Base-by-base conservation (phyloP, 2,797 vertebrate species). In the Poeciliopsis presidionis region DNA sequence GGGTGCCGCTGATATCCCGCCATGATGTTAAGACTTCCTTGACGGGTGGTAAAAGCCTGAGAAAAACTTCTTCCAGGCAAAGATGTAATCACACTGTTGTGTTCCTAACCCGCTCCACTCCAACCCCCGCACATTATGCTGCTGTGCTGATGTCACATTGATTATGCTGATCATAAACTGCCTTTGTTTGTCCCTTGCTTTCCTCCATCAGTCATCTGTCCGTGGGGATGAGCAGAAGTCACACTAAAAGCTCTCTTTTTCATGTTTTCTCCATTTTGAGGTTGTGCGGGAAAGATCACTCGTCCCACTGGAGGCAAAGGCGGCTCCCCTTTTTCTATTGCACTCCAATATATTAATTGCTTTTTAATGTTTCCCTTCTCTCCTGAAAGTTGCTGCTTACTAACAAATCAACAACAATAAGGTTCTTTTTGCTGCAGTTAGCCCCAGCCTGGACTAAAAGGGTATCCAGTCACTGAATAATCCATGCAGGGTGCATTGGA, bases 81-180 rank as follows among this genome's bases (percentile, higher is more conserved):
- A 85, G 79, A 86, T 63, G 77, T 80, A 86, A 91, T 87, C 41
- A 7, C 67, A 77, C 78, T 85, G 81, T 81, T 82, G 83, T 87
- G 77, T 65, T 80, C 53, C 69, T 18, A 71, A 80, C 84, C 59
- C 20, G 36, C 84, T 85, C 77, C 47, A 0, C 72, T 87, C 77
- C 82, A 83, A 67, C 89, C 86, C 90, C 88, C 53, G 25, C 65
- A 39, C 93, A 94, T 95, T 92, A 94, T 91, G 93, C 79, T 53
- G 81, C 88, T 83, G 88, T 86, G 91, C 91, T 94, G 92, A 95
- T 96, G 96, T 96, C 96, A 96, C 94, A 96, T 96, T 94, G 94
- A 96, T 96, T 96, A 96, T 96, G 95, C 95, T 94, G 95, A 91
- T 94, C 74, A 76, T 94, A 94, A 94, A 95, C 93, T 81, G 88